Evolutionary conservation across 2,888 invertebrate genomes (phyloP), one percentile per base, ranked within the genome.

Genomic region (Hirtodrosophila cameraria): DNA sequence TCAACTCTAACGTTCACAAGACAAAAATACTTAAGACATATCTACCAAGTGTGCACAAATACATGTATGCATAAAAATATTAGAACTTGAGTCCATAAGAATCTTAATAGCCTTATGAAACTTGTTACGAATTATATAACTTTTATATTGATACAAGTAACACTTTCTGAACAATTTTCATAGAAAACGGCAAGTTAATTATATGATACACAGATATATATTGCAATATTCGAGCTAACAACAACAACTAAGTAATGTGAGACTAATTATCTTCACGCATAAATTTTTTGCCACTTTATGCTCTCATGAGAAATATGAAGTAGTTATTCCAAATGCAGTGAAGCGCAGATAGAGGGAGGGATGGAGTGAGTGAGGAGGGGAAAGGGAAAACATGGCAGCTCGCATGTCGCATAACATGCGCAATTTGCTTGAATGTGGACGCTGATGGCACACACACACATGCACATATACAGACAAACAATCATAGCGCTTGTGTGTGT

Each of bases 331-430:
- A 15, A 61, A 53, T 62, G 66, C 63, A 55, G 30, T 62, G 41
- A 50, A 45, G 67, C 36, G n/a, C n/a, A n/a, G n/a, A 36, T 62
- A 18, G 6, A 4, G 6, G 4, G 9, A 6, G 1, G 3, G n/a
- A 0, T 0, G n/a, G 0, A 9, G 9, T 3, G 6, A 3, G n/a
- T 1, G 8, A 9, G 4, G 3, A n/a, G 27, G 15, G 28, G 52
- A n/a, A 23, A 15, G 41, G 28, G 50, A 43, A 70, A 82, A 85
- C 82, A 79, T 79, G 80, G 83, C 86, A 83, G 70, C 80, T 83
- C 83, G 60, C 84, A 86, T 86, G 80, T 83, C 86, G 77, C 86
- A 80, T 67, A 83, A 76, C 78, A 84, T 70, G 65, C 80, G 81
- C 84, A 86, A 86, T 81, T 86, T 86, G 84, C 80, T 83, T 83